Conservation (phyloP, 2,888 invertebrate genomes). For the Athalia circularis region DNA sequence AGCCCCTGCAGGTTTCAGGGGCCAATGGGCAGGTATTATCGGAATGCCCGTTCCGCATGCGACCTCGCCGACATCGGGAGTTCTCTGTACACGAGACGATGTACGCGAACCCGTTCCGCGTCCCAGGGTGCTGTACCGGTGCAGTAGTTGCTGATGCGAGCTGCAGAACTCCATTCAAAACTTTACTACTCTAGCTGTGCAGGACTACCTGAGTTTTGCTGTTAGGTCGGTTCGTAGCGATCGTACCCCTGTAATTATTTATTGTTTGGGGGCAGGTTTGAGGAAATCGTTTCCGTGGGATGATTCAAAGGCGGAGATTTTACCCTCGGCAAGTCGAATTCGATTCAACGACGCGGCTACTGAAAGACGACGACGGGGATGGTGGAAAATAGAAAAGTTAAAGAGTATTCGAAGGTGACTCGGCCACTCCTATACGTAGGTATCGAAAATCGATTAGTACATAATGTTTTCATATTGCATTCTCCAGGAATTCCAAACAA, state of each 20-base stretch:
- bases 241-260: conserved; percentile 37
- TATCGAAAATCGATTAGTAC: conserved; percentile 15
- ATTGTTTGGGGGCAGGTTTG: conserved; percentile 21
- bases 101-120: conserved; percentile 44
- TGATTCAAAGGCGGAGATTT: not conserved
- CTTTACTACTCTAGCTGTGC: not conserved
- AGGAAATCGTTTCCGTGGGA: conserved; percentile 2
- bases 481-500: conserved; percentile 22
- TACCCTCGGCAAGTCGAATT: conserved; percentile 19
- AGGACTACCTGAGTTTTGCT: conserved; percentile 12
- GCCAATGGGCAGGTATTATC: conserved; percentile 18
- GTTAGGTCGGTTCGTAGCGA: not conserved
- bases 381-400: not conserved
- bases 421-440: conserved; percentile 21
- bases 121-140: conserved; percentile 4
- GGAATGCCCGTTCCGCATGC: conserved; percentile 31
- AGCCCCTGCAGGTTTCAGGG: conserved; percentile 15
- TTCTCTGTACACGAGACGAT: conserved; percentile 6
- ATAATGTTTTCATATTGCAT: not conserved
- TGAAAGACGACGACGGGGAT: not conserved
- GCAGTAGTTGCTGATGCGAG: not conserved
- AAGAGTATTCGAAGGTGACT: conserved; percentile 14
- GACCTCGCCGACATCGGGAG: conserved; percentile 19
- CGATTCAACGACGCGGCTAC: conserved; percentile 11
- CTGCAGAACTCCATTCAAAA: conserved; percentile 23